Conservation (phyloP, 2,888 invertebrate genomes). For the Pollenia amentaria region DNA sequence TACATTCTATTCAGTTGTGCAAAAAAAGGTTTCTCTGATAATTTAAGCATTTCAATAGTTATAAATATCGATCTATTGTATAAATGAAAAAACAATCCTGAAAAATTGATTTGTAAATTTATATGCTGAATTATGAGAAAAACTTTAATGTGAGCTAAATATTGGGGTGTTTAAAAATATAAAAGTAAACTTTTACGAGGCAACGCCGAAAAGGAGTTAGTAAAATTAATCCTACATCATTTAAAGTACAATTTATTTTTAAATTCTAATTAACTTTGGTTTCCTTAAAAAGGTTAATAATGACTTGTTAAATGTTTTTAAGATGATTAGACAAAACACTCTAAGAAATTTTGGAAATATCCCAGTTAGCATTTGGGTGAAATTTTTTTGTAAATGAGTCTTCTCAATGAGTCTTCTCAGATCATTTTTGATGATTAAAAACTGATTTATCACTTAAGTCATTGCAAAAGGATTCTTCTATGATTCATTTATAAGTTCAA, state of each 20-base stretch:
- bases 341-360: too few species aligned
- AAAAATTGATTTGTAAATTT: constrained; percentile 6
- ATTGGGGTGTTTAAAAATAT: constrained; percentile 1
- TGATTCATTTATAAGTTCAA: too few species aligned
- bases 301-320: neutral
- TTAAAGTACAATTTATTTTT: constrained; percentile 9
- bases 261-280: constrained; percentile 21
- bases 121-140: neutral
- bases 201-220: neutral
- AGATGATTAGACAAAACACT: too few species aligned
- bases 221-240: neutral
- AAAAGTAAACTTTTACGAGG: neutral
- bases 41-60: neutral
- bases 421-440: too few species aligned
- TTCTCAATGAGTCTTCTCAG: too few species aligned
- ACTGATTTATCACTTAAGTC: too few species aligned
- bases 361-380: too few species aligned
- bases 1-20: neutral
- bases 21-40: neutral
- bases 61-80: neutral
- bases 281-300: constrained; percentile 13
- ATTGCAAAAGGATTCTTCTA: too few species aligned
- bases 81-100: constrained; percentile 7
- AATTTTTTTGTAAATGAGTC: too few species aligned
- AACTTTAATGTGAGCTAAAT: neutral